A percentile compares a stretch with the other conserved stretches of the same genome.
These are phyloP conservation scores for Strix aluco DNA, from an alignment of 2,113 vertebrate genomes.

Conservation along the genomic window DNA sequence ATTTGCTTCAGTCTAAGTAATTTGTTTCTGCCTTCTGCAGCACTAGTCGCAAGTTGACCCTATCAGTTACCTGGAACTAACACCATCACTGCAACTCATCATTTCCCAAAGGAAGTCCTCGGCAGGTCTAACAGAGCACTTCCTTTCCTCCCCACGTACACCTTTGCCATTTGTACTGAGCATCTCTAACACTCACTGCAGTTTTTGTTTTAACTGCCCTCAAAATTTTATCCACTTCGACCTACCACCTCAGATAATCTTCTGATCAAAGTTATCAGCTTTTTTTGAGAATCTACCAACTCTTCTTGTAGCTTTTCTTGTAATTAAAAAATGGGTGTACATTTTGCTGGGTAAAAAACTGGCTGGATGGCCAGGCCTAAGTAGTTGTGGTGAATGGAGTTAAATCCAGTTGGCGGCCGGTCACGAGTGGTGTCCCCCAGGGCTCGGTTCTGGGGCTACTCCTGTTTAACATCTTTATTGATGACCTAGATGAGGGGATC, in stretches of 20 bases:
- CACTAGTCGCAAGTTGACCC: background rate
- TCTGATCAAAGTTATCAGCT: background rate
- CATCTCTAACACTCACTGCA: background rate
- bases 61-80: background rate
- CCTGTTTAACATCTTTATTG: no score
- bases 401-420: no score
- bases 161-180: background rate
- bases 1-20: background rate
- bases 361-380: no score
- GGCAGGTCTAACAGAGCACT: background rate
- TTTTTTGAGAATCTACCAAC: background rate
- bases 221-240: background rate
- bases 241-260: background rate
- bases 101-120: background rate
- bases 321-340: no score
- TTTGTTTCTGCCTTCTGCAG: background rate
- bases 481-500: no score
- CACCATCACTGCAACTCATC: background rate
- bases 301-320: background rate
- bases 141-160: fast-evolving
- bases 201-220: background rate
- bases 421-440: no score
- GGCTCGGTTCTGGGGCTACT: no score
- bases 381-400: no score
- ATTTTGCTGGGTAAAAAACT: no score